Evolutionary conservation across 2,888 invertebrate genomes (phyloP).

Genomic region (Psococerastis gibbosa): DNA sequence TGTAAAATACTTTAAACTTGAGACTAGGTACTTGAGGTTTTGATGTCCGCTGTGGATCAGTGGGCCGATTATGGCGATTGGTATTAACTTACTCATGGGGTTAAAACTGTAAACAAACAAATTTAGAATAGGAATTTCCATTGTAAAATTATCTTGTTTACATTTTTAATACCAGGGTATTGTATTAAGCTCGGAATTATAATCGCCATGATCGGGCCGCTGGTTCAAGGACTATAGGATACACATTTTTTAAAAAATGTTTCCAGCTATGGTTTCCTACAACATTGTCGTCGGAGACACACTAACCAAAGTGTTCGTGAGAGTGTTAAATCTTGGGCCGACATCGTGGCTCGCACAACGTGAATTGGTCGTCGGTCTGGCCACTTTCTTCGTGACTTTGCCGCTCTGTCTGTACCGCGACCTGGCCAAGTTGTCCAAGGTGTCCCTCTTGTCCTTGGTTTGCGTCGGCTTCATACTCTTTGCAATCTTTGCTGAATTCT

Average conservation of each 20-base stretch:
- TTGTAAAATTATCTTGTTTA: too few species aligned
- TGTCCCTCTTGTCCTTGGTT: slow-evolving; percentile 45
- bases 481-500: slow-evolving; percentile 40
- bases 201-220: too few species aligned
- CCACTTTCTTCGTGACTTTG: slow-evolving; percentile 52
- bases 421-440: slow-evolving; percentile 47
- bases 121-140: too few species aligned
- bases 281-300: slow-evolving; percentile 77
- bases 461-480: slow-evolving; percentile 54
- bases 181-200: too few species aligned
- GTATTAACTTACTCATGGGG: too few species aligned
- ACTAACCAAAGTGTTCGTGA: slow-evolving; percentile 57
- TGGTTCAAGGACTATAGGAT: too few species aligned
- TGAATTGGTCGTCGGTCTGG: slow-evolving; percentile 47
- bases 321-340: slow-evolving; percentile 38
- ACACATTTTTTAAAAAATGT: slow-evolving; percentile 11
- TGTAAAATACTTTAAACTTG: too few species aligned
- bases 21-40: too few species aligned
- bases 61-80: too few species aligned
- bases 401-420: slow-evolving; percentile 64
- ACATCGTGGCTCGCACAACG: slow-evolving; percentile 38
- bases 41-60: too few species aligned
- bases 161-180: too few species aligned
- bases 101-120: too few species aligned
- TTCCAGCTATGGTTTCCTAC: slow-evolving; percentile 70